Evolutionary conservation across 2,888 invertebrate genomes (phyloP).

Genomic region (Eupithecia tripunctaria): DNA sequence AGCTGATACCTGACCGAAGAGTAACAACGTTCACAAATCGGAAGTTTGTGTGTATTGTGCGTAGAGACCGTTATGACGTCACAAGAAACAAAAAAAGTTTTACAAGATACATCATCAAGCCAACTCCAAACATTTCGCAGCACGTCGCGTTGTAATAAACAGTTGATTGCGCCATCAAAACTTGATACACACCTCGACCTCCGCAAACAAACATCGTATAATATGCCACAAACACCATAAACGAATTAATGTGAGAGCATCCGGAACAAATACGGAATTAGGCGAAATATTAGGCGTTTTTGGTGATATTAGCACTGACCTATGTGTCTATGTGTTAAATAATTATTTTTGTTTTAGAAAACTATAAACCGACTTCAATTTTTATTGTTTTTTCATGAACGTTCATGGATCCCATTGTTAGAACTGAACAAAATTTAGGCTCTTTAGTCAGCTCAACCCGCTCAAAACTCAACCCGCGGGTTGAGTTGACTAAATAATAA

Average conservation of each 20-base stretch:
- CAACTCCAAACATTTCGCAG: neutral
- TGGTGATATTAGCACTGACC: neutral
- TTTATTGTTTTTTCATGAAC: too few relatives aligned
- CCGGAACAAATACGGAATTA: constrained; percentile 22
- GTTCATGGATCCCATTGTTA: too few relatives aligned
- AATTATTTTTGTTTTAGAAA: too few relatives aligned
- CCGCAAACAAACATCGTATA: constrained; percentile 41
- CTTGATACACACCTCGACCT: constrained; percentile 29
- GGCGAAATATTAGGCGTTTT: neutral
- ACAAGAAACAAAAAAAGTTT: neutral
- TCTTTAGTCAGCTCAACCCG: too few relatives aligned
- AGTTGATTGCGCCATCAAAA: constrained; percentile 40
- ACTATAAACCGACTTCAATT: too few relatives aligned
- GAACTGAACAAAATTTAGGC: too few relatives aligned
- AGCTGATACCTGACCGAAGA: too few relatives aligned
- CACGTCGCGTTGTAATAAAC: constrained; percentile 33
- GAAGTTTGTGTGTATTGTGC: neutral
- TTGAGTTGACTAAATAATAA: too few relatives aligned
- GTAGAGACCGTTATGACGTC: neutral
- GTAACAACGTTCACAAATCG: neutral
- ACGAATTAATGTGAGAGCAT: constrained; percentile 19
- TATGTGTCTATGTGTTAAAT: too few relatives aligned
- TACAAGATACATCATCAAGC: neutral
- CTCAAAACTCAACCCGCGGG: too few relatives aligned
- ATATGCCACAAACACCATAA: constrained; percentile 34